Conservation (phyloP, 1,140 invertebrate genomes). For the Drosophila bocqueti region DNA sequence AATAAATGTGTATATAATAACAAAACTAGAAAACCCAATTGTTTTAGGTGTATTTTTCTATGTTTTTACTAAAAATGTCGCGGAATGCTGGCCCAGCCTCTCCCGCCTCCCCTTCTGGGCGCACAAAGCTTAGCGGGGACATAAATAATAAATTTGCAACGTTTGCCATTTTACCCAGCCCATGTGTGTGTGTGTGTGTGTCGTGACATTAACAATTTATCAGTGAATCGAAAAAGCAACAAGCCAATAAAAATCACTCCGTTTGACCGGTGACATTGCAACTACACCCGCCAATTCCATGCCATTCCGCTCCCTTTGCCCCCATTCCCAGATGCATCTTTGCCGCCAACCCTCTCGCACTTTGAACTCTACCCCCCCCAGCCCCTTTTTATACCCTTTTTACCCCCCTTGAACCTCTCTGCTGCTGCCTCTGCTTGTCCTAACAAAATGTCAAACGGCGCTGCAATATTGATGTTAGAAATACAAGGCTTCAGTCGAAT, state of each 20-base stretch:
- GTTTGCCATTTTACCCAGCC: slow-evolving; percentile 65
- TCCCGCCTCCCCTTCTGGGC: slow-evolving; percentile 26
- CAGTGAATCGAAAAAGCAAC: slow-evolving; percentile 78
- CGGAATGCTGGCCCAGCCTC: slow-evolving; percentile 11
- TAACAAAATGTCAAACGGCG: slow-evolving; percentile 65
- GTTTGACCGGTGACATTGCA: slow-evolving; percentile 73
- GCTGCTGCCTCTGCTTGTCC: slow-evolving; percentile 5
- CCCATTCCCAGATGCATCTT: neutral
- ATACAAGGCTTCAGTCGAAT: neutral
- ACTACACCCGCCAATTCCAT: slow-evolving; percentile 14
- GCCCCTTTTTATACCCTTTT: neutral
- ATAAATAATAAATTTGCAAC: slow-evolving; percentile 81
- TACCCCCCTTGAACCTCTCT: neutral
- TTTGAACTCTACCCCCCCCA: slow-evolving; percentile 16
- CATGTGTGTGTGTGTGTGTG: slow-evolving; percentile 25
- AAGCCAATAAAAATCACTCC: slow-evolving; percentile 81
- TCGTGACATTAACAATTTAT: slow-evolving; percentile 75
- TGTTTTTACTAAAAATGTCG: slow-evolving; percentile 28
- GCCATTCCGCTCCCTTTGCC: neutral
- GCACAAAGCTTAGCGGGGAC: slow-evolving; percentile 74
- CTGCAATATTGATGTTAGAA: slow-evolving; percentile 68
- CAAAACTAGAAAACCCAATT: neutral
- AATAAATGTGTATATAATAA: neutral
- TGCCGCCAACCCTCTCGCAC: neutral
- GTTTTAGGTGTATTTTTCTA: neutral